A percentile compares a stretch with the other conserved stretches of the same genome.
Conservation (phyloP, 2,113 vertebrate genomes). For the Hippocampus comes region DNA sequence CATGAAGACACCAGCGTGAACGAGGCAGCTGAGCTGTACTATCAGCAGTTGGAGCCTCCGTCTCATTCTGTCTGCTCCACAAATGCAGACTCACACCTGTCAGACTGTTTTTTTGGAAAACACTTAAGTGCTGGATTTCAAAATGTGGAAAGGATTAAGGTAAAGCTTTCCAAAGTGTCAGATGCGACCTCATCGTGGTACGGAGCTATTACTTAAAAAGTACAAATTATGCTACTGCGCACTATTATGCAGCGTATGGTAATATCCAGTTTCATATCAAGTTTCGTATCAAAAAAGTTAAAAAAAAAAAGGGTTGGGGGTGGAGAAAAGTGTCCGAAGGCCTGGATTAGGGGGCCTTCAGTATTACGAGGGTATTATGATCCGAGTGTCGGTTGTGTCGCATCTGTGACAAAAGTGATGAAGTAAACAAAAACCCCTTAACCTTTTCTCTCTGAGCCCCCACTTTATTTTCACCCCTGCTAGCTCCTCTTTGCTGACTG, state of each 20-base stretch:
- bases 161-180: background rate
- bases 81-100: slow-evolving; percentile 26
- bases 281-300: too few relatives aligned
- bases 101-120: slow-evolving; percentile 14
- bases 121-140: slow-evolving; percentile 34
- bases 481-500: background rate
- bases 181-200: too few relatives aligned
- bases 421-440: background rate
- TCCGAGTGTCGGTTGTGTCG: background rate
- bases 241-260: too few relatives aligned
- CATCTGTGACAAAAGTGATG: slow-evolving; percentile 30
- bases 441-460: background rate
- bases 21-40: slow-evolving; percentile 51
- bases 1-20: slow-evolving; percentile 10
- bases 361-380: slow-evolving; percentile 3
- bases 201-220: too few relatives aligned
- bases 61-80: background rate
- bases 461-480: too few relatives aligned
- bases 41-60: slow-evolving; percentile 32
- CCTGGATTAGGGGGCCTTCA: slow-evolving; percentile 8
- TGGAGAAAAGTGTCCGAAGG: too few relatives aligned
- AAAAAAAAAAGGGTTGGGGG: too few relatives aligned
- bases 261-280: too few relatives aligned
- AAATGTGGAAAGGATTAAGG: slow-evolving; percentile 27
- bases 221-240: too few relatives aligned